Evolutionary conservation across 1,140 invertebrate genomes (phyloP).

Genomic region (Drosophila littoralis): DNA sequence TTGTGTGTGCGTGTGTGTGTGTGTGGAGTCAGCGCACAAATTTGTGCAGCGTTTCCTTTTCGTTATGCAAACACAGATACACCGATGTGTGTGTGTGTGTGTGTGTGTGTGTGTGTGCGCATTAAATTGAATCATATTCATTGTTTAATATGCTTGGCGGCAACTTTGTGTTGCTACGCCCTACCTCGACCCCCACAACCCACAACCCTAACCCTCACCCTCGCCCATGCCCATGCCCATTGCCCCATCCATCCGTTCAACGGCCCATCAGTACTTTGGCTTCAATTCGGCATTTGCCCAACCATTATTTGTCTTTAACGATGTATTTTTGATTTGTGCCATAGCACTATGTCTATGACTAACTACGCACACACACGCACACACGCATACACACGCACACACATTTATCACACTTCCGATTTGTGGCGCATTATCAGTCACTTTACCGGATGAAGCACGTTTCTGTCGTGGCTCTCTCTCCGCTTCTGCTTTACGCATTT

Average conservation of each 20-base stretch:
- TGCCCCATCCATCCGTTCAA: neutral
- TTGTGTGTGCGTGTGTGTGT: slow-evolving; percentile 24
- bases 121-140: slow-evolving; percentile 82
- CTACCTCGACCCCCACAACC: no score
- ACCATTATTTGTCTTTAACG: slow-evolving; percentile 73
- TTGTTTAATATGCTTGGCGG: slow-evolving; percentile 80
- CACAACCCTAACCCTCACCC: neutral
- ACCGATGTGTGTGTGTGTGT: neutral
- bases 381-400: slow-evolving; percentile 52
- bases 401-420: slow-evolving; percentile 52
- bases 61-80: slow-evolving; percentile 45
- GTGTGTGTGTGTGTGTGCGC: slow-evolving; percentile 37
- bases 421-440: slow-evolving; percentile 65
- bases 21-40: slow-evolving; percentile 45
- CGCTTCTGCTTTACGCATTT: slow-evolving; percentile 22
- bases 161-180: slow-evolving; percentile 43
- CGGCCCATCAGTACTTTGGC: slow-evolving; percentile 12
- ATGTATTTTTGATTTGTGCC: slow-evolving; percentile 74
- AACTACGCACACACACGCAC: slow-evolving; percentile 60
- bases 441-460: slow-evolving; percentile 55
- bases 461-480: slow-evolving; percentile 19
- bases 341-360: slow-evolving; percentile 54
- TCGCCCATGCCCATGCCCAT: neutral
- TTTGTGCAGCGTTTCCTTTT: slow-evolving; percentile 79
- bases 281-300: slow-evolving; percentile 60